A percentile compares a stretch with the other conserved stretches of the same genome.
Conservation (phyloP, 2,113 vertebrate genomes). For the Procapra przewalskii region DNA sequence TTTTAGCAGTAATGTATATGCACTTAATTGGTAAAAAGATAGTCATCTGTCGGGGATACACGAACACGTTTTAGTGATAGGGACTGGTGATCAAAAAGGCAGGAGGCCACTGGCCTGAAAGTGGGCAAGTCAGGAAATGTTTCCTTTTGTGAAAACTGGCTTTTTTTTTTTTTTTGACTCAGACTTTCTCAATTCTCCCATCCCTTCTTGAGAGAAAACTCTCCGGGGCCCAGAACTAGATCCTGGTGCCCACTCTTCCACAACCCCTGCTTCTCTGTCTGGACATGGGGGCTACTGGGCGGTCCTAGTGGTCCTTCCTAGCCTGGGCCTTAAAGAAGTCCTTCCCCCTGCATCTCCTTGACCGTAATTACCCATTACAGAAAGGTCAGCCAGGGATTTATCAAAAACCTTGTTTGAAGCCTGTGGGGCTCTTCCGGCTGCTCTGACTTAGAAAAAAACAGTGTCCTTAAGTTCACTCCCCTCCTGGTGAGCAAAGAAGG, state of each 20-base stretch:
- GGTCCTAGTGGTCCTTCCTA: neutral
- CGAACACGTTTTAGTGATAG: neutral
- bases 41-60: neutral
- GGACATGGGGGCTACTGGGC: neutral
- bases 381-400: slow-evolving; percentile 58
- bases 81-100: neutral
- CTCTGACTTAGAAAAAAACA: slow-evolving; percentile 12
- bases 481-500: slow-evolving; percentile 5
- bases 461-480: neutral
- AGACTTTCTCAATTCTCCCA: neutral
- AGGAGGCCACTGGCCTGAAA: neutral
- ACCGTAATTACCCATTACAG: neutral
- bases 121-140: neutral
- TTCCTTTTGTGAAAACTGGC: neutral
- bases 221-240: neutral
- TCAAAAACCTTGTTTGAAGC: slow-evolving; percentile 57
- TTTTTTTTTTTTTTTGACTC: neutral
- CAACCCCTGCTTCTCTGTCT: neutral
- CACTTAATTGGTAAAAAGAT: neutral
- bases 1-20: neutral
- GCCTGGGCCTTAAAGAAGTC: neutral
- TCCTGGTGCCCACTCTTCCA: neutral
- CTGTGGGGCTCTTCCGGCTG: neutral
- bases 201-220: neutral
- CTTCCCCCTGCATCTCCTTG: neutral